Percentiles rank a stretch among this genome's conserved stretches.
phyloP scores from a whole-genome alignment of 2,888 invertebrate species.

The Pollenia labialis region DNA sequence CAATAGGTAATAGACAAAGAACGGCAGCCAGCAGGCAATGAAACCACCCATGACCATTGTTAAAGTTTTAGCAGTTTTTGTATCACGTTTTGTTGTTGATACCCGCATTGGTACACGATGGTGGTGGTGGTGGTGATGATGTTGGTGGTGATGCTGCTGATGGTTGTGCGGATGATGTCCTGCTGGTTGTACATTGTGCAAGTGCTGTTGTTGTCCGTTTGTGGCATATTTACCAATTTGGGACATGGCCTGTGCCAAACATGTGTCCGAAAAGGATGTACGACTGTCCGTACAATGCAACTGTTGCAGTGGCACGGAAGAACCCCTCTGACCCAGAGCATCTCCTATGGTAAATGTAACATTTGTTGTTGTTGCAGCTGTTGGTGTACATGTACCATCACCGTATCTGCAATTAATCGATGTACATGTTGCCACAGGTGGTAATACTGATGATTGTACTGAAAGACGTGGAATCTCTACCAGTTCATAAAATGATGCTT shows the following conservation, averaged over 20 bases:
- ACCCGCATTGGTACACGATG: slow-evolving; percentile 85
- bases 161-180: slow-evolving; percentile 62
- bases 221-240: slow-evolving; percentile 57
- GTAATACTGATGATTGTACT: slow-evolving; percentile 75
- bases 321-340: slow-evolving; percentile 49
- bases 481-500: slow-evolving; percentile 82
- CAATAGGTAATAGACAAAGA: slow-evolving; percentile 92
- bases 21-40: slow-evolving; percentile 94
- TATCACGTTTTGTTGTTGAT: slow-evolving; percentile 90
- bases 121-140: slow-evolving; percentile 74
- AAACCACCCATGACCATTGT: slow-evolving; percentile 96
- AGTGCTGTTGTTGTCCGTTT: slow-evolving; percentile 52
- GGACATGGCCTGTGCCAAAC: slow-evolving; percentile 74
- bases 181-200: slow-evolving; percentile 67
- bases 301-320: slow-evolving; percentile 75
- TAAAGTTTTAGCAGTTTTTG: slow-evolving; percentile 94
- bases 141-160: slow-evolving; percentile 68
- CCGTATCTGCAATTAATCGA: slow-evolving; percentile 79
- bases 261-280: slow-evolving; percentile 79
- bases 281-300: slow-evolving; percentile 79
- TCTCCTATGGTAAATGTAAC: slow-evolving; percentile 43
- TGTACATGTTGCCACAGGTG: slow-evolving; percentile 74
- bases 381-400: slow-evolving; percentile 73
- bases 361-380: slow-evolving; percentile 51
- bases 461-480: slow-evolving; percentile 81